Conservation (phyloP, 2,113 vertebrate species). For the Anas platyrhynchos region DNA sequence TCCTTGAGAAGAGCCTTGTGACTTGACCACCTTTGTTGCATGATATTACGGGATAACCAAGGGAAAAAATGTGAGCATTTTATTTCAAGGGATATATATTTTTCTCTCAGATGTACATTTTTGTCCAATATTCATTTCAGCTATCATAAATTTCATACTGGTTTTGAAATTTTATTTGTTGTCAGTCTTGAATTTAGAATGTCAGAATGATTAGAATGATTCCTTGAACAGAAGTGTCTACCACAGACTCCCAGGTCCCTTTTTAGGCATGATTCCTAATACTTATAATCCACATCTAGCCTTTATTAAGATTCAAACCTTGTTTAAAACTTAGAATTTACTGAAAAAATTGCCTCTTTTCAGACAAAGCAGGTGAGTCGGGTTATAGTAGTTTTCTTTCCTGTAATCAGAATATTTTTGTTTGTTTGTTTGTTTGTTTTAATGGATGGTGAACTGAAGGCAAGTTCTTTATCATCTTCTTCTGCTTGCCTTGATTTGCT, state of each 20-base stretch:
- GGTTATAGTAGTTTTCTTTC: background rate
- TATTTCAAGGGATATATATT: background rate
- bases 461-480: background rate
- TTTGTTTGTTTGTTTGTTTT: background rate
- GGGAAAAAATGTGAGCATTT: background rate
- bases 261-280: background rate
- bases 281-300: background rate
- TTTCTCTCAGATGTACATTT: background rate
- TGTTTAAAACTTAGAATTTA: background rate
- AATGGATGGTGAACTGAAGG: background rate
- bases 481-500: background rate
- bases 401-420: background rate
- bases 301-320: background rate
- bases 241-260: background rate
- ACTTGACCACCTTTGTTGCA: background rate
- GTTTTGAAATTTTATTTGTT: background rate
- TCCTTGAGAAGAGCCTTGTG: background rate
- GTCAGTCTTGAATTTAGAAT: background rate
- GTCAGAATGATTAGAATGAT: background rate
- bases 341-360: background rate
- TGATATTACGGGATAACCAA: background rate
- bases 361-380: background rate
- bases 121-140: background rate
- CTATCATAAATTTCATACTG: background rate
- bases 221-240: background rate